Evolutionary conservation across 1,140 invertebrate species (phyloP).

Genomic region (Eueides isabella): DNA sequence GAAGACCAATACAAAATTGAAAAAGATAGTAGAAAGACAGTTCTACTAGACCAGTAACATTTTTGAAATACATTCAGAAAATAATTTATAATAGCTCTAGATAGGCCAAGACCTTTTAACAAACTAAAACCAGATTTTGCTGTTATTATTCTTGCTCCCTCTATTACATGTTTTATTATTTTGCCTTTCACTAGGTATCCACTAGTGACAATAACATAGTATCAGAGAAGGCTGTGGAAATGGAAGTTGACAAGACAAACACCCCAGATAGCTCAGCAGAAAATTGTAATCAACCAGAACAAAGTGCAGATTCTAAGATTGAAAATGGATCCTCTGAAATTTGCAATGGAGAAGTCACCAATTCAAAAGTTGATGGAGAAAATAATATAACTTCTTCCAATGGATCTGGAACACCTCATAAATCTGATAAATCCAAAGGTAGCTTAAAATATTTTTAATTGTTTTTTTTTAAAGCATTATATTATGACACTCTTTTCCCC

Average conservation of each 20-base stretch:
- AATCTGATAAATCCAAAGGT: constrained; percentile 63
- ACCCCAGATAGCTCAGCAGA: constrained; percentile 84
- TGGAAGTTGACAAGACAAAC: constrained; percentile 65
- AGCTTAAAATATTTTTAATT: constrained; percentile 25
- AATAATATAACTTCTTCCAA: constrained; percentile 76
- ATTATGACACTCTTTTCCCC: too few species aligned
- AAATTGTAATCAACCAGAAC: constrained; percentile 79
- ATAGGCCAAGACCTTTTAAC: too few species aligned
- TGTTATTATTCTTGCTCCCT: too few species aligned
- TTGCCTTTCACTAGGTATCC: constrained; percentile 64
- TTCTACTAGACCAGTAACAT: too few species aligned
- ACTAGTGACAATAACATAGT: constrained; percentile 81
- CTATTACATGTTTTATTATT: neutral
- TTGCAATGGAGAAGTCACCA: constrained; percentile 77
- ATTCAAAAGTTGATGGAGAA: constrained; percentile 83
- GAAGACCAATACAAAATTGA: too few species aligned
- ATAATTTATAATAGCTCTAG: too few species aligned
- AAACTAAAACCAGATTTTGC: too few species aligned
- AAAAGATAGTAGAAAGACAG: too few species aligned
- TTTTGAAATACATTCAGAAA: too few species aligned
- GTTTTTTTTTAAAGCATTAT: neutral
- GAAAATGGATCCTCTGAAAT: constrained; percentile 64
- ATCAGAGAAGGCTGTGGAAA: constrained; percentile 47
- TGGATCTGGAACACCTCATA: constrained; percentile 65
- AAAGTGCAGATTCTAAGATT: constrained; percentile 73